phyloP scores from a whole-genome alignment of 2,113 vertebrate genomes.

The Serilophus lunatus region DNA sequence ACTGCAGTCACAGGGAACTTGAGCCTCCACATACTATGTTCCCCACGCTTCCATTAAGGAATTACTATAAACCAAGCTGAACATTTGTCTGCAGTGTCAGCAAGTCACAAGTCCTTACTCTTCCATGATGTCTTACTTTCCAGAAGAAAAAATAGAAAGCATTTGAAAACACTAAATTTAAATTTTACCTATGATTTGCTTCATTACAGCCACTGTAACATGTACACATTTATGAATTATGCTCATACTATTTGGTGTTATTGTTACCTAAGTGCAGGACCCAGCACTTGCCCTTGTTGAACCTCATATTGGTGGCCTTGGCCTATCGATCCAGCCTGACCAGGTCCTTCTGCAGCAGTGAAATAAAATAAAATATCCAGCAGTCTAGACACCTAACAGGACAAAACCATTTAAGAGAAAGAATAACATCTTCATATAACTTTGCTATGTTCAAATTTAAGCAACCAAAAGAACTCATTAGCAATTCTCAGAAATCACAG shows the following conservation, averaged over 20 bases:
- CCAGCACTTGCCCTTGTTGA: not conserved
- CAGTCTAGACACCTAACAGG: not conserved
- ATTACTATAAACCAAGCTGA: not conserved
- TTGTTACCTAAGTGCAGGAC: not conserved
- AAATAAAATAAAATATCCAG: not conserved
- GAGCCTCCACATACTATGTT: not conserved
- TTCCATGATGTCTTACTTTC: not conserved
- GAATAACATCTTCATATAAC: not conserved
- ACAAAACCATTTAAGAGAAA: not conserved
- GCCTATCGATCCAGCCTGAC: not conserved
- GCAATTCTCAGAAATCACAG: not conserved
- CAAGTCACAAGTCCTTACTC: not conserved
- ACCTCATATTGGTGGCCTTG: not conserved
- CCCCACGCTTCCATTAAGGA: not conserved
- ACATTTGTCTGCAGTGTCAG: not conserved
- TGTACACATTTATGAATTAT: not conserved
- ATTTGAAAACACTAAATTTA: not conserved
- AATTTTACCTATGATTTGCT: not conserved
- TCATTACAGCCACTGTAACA: not conserved
- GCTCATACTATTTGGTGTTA: not conserved
- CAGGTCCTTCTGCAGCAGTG: not conserved
- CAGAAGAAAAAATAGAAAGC: not conserved
- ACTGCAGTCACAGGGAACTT: not conserved
- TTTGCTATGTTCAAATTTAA: not conserved
- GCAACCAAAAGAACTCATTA: not conserved